Percentiles rank a stretch among this genome's conserved stretches.
These are phyloP conservation scores for Drosophila dives DNA, from an alignment of 2,888 invertebrate species.

Conservation along the genomic window DNA sequence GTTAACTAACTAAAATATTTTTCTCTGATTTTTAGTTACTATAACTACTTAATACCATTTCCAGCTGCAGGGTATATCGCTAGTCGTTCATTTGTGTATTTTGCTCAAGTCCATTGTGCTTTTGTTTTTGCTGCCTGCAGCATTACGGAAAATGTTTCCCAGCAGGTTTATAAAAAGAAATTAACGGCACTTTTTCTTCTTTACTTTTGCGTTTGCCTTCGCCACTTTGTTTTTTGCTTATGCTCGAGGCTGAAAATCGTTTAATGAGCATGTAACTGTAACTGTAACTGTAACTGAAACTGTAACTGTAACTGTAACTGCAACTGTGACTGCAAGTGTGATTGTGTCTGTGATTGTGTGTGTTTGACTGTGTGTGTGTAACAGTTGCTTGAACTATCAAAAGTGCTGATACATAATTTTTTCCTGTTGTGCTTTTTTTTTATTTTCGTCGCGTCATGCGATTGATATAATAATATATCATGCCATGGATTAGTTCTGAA, in stretches of 20 bases:
- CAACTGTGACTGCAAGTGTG: constrained; percentile 54
- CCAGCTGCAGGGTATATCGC: constrained; percentile 2
- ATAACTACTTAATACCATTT: background rate
- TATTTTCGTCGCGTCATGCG: constrained; percentile 45
- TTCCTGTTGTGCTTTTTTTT: constrained; percentile 9
- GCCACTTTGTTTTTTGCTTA: constrained; percentile 2
- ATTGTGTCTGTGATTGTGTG: background rate
- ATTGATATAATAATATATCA: constrained; percentile 58
- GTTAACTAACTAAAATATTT: background rate
- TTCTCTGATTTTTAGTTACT: background rate
- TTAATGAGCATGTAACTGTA: constrained; percentile 85
- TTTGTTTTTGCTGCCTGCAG: constrained; percentile 42
- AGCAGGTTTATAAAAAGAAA: constrained; percentile 86
- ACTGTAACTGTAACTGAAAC: constrained; percentile 67
- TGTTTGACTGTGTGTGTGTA: background rate
- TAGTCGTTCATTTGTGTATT: constrained; percentile 7
- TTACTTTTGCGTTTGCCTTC: constrained; percentile 25
- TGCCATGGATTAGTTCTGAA: constrained; percentile 15
- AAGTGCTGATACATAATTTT: constrained; percentile 34
- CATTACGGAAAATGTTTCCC: constrained; percentile 83
- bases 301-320: constrained; percentile 7
- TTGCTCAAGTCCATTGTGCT: constrained; percentile 26
- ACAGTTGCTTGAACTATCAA: constrained; percentile 2
- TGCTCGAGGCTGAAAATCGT: constrained; percentile 81
- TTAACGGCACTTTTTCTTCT: constrained; percentile 83